phyloP scores from a whole-genome alignment of 2,888 invertebrate genomes.

The Trichopoda pennipes region DNA sequence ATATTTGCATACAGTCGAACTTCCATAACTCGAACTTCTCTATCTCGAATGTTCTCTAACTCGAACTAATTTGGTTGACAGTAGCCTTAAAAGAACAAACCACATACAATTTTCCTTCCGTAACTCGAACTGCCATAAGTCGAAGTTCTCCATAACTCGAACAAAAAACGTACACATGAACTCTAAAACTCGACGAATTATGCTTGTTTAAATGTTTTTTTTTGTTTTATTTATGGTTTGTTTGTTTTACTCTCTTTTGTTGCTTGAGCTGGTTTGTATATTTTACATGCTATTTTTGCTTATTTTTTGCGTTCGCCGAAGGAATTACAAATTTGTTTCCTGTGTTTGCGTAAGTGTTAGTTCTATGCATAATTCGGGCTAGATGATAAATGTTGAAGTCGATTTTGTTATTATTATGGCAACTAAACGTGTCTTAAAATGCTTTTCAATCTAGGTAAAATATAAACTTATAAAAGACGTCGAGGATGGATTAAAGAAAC shows the following conservation, averaged over 20 bases:
- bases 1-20: neutral
- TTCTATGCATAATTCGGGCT: no score
- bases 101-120: neutral
- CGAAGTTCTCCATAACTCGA: neutral
- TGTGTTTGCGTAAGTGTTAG: no score
- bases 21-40: neutral
- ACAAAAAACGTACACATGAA: neutral
- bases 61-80: neutral
- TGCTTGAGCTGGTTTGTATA: neutral
- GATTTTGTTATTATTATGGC: no score
- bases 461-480: neutral
- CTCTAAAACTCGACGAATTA: neutral
- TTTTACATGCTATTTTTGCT: neutral
- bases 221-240: neutral
- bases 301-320: no score
- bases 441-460: no score
- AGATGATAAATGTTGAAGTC: no score
- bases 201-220: neutral
- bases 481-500: conserved; percentile 16
- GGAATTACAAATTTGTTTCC: no score
- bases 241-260: conserved; percentile 4
- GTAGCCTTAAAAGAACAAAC: neutral
- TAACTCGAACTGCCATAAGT: conserved; percentile 3
- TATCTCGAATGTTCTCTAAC: neutral
- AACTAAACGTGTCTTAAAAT: no score